Conservation (phyloP, 2,888 invertebrate genomes). For the Urechis unicinctus region DNA sequence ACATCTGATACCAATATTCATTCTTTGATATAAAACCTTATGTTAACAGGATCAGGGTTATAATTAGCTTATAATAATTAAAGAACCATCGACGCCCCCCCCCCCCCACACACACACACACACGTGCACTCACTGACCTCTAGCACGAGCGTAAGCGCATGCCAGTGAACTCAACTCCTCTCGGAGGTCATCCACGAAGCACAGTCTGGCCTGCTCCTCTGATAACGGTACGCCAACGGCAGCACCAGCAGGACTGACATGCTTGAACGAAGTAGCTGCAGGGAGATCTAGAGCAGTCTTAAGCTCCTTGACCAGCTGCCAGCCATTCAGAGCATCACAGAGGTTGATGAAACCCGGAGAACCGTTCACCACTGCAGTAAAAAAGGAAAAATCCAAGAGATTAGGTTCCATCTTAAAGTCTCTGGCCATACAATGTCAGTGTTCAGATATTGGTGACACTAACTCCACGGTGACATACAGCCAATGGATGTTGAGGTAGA, state of each 20-base stretch:
- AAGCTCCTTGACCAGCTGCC: conserved; percentile 89
- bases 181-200: conserved; percentile 83
- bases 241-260: conserved; percentile 93
- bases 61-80: too few relatives aligned
- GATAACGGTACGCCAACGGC: conserved; percentile 80
- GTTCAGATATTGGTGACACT: too few relatives aligned
- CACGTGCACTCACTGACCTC: conserved; percentile 64
- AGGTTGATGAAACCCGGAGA: conserved; percentile 96
- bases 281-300: conserved; percentile 72
- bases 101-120: too few relatives aligned
- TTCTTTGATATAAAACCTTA: too few relatives aligned
- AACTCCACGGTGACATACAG: too few relatives aligned
- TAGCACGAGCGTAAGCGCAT: conserved; percentile 86
- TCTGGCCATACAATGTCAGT: too few relatives aligned
- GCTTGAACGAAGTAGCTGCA: conserved; percentile 91
- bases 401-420: too few relatives aligned
- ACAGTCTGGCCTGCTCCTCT: conserved; percentile 72
- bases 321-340: conserved; percentile 94
- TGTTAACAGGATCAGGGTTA: too few relatives aligned
- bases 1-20: too few relatives aligned
- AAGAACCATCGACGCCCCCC: not conserved
- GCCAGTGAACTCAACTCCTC: conserved; percentile 73
- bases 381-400: too few relatives aligned
- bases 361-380: conserved; percentile 72
- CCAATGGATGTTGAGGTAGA: too few relatives aligned